phyloP scores from a whole-genome alignment of 2,113 vertebrate species.

The Dasypus novemcinctus region DNA sequence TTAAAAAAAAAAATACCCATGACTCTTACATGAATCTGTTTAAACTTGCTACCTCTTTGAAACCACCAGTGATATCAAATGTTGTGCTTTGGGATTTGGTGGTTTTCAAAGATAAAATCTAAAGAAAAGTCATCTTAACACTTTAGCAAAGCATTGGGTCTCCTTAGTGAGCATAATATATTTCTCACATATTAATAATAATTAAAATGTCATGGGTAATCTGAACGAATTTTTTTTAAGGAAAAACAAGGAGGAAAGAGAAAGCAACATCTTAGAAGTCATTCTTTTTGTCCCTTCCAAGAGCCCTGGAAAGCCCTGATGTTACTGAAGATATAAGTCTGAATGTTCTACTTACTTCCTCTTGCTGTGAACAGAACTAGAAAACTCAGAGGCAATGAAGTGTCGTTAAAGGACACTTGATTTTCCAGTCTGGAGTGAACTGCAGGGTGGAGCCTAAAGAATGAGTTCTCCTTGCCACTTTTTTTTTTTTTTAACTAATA shows the following conservation, averaged over 20 bases:
- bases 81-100: constrained; percentile 27
- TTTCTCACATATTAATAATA: not conserved
- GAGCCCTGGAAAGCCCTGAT: not conserved
- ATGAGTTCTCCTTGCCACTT: not conserved
- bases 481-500: not conserved
- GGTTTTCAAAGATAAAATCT: constrained; percentile 41
- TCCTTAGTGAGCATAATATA: not conserved
- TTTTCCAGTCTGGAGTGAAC: not conserved
- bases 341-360: not conserved
- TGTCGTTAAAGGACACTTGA: not conserved
- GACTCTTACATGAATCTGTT: constrained; percentile 75
- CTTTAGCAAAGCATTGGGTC: not conserved
- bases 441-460: not conserved
- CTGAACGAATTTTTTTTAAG: not conserved
- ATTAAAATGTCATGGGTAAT: not conserved
- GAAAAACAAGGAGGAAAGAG: not conserved
- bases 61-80: constrained; percentile 44
- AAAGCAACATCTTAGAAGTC: not conserved
- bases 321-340: not conserved
- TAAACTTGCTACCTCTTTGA: constrained; percentile 74
- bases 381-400: not conserved
- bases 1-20: constrained; percentile 67
- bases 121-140: not conserved
- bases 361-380: not conserved
- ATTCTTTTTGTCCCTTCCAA: not conserved